Evolutionary conservation across 2,113 vertebrate genomes (phyloP), one percentile per base, ranked within the genome.

Genomic region (Cacatua alba): DNA sequence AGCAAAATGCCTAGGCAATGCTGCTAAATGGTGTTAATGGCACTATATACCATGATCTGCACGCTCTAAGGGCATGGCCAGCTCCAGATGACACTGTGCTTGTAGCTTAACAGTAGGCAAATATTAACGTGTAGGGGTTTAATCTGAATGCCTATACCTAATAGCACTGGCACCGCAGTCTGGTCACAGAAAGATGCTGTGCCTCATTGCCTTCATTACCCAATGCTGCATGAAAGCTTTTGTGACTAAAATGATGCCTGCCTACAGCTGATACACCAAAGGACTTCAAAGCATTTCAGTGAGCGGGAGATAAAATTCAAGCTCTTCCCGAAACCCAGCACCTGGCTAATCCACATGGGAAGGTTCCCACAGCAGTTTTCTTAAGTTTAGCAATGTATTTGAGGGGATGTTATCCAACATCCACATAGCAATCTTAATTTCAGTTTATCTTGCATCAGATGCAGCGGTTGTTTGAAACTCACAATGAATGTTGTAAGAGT

Each of bases 91-190:
- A 26, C 8, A 5, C 31, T 59, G 14, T 53, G 14, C 13, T 52
- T 68, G 31, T 28, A 81, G 25, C 7, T 17, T 53, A 48, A 67
- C 11, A 28, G 33, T 2, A 55, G 29, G 3, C 21, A 69, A 69
- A 60, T 64, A 9, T 41, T 18, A 33, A 8, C 0, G 0, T 43
- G 48, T 52, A 29, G 39, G 3, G 7, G 11, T 89, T 86, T 89
- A 33, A 13, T 84, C 35, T 57, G 17, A 46, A 11, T 80, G 7
- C 6, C 5, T 10, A 20, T 26, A 19, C 4, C 35, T 65, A 13
- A n/a, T 64, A 48, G 4, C 35, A n/a, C 17, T 64, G 31, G 6
- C 6, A 62, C 3, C 0, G 23, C 29, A 43, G 6, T 83, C 14
- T 69, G 33, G 29, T 64, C 57, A 46, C 17, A 60, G 43, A 76